These are phyloP conservation scores for Hemichromis elongatus DNA, from an alignment of 2,113 vertebrate genomes.

Conservation along the genomic window DNA sequence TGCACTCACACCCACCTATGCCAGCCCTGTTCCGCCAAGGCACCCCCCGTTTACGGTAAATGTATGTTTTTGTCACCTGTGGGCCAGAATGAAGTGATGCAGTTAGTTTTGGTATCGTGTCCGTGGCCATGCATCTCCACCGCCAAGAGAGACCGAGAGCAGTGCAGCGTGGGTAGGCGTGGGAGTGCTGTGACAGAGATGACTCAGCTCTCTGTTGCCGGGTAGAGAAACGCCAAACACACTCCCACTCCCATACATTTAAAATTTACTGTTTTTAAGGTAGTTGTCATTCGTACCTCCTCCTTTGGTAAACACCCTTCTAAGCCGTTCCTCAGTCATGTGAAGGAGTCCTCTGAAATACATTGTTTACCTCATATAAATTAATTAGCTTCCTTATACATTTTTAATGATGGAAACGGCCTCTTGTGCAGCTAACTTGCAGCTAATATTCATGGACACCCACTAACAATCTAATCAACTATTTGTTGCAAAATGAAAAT, in stretches of 20 bases:
- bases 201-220: constrained; percentile 64
- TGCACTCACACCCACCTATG: constrained; percentile 19
- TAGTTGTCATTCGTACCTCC: neutral
- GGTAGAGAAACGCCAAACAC: constrained; percentile 39
- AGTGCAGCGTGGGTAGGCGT: constrained; percentile 59
- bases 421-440: no score
- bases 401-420: neutral
- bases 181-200: constrained; percentile 60
- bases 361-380: neutral
- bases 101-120: constrained; percentile 66
- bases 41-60: constrained; percentile 55
- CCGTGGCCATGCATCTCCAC: constrained; percentile 29
- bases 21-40: constrained; percentile 25
- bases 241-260: neutral
- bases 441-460: neutral
- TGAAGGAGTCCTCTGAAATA: neutral
- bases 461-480: neutral
- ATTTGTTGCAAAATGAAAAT: neutral
- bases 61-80: constrained; percentile 46
- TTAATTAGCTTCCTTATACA: neutral
- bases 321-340: neutral
- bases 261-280: neutral
- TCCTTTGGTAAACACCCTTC: neutral
- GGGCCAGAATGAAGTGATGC: constrained; percentile 55
- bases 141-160: constrained; percentile 46